phyloP scores from a whole-genome alignment of 2,113 vertebrate genomes.

The Oceanites oceanicus region DNA sequence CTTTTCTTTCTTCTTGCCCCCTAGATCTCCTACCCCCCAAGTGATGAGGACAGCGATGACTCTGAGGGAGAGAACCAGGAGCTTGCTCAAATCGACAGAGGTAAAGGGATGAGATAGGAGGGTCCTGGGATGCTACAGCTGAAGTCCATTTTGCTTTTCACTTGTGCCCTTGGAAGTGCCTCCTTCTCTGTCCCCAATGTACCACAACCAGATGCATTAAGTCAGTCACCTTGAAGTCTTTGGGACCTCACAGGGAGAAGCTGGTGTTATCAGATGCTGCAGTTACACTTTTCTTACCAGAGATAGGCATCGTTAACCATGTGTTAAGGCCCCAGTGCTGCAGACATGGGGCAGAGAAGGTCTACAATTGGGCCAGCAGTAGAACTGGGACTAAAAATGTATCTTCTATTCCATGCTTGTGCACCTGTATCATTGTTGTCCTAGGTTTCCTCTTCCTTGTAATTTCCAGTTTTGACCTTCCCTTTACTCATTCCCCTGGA shows the following conservation, averaged over 20 bases:
- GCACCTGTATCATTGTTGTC: neutral
- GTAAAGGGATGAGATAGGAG: constrained; percentile 64
- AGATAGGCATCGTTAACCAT: neutral
- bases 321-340: neutral
- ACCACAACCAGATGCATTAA: neutral
- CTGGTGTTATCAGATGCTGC: neutral
- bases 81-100: constrained; percentile 91
- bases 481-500: neutral
- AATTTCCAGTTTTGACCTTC: neutral
- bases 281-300: neutral
- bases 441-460: neutral
- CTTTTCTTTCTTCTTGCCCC: constrained; percentile 32
- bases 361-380: neutral
- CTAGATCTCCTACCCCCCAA: constrained; percentile 88
- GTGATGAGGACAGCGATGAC: constrained; percentile 90
- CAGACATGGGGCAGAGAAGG: neutral
- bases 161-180: neutral
- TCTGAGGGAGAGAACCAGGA: constrained; percentile 93
- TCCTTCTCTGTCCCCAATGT: neutral
- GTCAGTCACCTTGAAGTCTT: neutral
- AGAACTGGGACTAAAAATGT: neutral
- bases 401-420: neutral
- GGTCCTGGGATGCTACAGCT: neutral
- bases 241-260: neutral
- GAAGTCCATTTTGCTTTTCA: neutral